Conservation (phyloP, 2,113 vertebrate genomes). For the Phodopus roborovskii region DNA sequence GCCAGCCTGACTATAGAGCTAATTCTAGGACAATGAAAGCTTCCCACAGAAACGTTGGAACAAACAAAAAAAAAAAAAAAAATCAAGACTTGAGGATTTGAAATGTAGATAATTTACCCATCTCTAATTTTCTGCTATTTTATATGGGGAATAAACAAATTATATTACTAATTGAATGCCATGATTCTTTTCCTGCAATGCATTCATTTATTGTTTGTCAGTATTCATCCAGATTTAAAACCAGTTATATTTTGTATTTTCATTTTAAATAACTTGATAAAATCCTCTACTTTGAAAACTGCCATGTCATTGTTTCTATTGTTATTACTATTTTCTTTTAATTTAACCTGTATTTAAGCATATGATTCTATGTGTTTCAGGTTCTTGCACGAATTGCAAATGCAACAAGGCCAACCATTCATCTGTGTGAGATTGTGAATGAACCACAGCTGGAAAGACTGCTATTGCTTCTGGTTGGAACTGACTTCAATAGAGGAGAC, state of each 20-base stretch:
- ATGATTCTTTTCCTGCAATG: background rate
- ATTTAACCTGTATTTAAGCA: constrained; percentile 21
- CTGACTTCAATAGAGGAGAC: constrained; percentile 98
- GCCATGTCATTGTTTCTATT: background rate
- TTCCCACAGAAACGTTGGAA: background rate
- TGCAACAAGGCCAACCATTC: constrained; percentile 97
- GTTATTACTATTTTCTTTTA: background rate
- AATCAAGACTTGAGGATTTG: background rate
- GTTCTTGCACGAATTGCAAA: constrained; percentile 98
- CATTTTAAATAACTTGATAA: background rate
- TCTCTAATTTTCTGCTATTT: background rate
- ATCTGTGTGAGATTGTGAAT: constrained; percentile 98
- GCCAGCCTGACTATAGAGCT: background rate
- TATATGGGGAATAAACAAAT: background rate
- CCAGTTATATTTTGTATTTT: background rate
- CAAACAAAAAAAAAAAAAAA: no score
- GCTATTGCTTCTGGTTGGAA: constrained; percentile 96
- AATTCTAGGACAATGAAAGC: background rate
- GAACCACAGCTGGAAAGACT: constrained; percentile 97
- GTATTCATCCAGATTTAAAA: background rate
- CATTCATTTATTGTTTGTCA: constrained; percentile 6
- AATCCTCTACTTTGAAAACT: background rate
- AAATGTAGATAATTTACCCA: background rate
- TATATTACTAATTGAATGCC: background rate
- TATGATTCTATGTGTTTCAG: constrained; percentile 81